Evolutionary conservation across 1,140 invertebrate species (phyloP).

Genomic region (Tetramorium alpestre): DNA sequence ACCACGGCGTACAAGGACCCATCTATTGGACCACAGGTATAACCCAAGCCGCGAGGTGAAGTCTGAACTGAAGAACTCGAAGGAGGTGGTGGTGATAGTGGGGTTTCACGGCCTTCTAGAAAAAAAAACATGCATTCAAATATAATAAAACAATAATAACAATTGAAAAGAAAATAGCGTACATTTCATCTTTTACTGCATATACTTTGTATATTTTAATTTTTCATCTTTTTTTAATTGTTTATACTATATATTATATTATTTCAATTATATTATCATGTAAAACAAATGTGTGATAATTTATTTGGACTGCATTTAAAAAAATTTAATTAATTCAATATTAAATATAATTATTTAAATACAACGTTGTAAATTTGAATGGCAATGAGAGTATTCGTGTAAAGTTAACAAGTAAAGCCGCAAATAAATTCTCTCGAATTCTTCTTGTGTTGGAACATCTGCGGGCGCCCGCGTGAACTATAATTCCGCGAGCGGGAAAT

Average conservation of each 20-base stretch:
- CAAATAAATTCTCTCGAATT: constrained; percentile 31
- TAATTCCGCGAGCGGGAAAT: constrained; percentile 52
- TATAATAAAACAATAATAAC: constrained; percentile 12
- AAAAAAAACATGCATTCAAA: constrained; percentile 62
- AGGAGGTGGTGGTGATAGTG: constrained; percentile 81
- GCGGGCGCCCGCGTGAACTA: constrained; percentile 44
- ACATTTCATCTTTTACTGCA: neutral
- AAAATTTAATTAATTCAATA: neutral
- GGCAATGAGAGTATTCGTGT: neutral
- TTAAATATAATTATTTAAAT: neutral
- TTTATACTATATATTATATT: neutral
- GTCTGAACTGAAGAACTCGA: constrained; percentile 81
- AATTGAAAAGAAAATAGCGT: neutral
- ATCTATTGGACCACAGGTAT: constrained; percentile 94
- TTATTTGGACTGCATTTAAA: neutral
- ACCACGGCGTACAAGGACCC: constrained; percentile 95
- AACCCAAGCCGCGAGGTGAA: constrained; percentile 84
- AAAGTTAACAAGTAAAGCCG: neutral
- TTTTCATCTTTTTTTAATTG: neutral
- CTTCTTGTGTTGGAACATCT: constrained; percentile 40
- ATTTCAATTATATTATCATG: neutral
- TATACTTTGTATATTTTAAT: neutral
- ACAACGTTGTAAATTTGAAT: neutral
- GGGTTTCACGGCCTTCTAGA: constrained; percentile 83
- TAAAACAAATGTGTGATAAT: neutral